Evolutionary conservation across 2,888 invertebrate species (phyloP).

Genomic region (Euspilapteryx auroguttella): DNA sequence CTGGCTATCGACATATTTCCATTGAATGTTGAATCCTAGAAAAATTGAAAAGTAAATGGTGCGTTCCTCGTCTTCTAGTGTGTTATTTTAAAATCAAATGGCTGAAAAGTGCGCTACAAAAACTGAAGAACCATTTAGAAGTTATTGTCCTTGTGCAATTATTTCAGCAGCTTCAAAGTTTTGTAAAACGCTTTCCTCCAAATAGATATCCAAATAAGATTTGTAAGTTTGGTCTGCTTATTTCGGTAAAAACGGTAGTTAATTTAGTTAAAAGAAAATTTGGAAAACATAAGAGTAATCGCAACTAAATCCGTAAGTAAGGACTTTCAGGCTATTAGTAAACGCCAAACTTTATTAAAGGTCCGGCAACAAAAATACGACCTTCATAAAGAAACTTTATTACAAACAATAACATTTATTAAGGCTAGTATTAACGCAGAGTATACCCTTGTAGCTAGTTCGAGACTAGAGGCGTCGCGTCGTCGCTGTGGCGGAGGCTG

Average conservation of each 20-base stretch:
- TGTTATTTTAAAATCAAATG: no score
- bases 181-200: no score
- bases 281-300: slow-evolving; percentile 17
- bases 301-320: slow-evolving; percentile 20
- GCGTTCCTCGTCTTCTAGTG: no score
- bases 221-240: slow-evolving; percentile 27
- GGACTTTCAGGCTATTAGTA: slow-evolving; percentile 18
- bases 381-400: slow-evolving; percentile 55
- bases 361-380: slow-evolving; percentile 27
- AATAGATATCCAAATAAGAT: slow-evolving; percentile 37
- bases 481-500: slow-evolving; percentile 19
- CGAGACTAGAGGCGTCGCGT: slow-evolving; percentile 36
- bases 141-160: slow-evolving; percentile 39
- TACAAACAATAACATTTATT: slow-evolving; percentile 58
- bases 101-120: no score
- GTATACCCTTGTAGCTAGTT: slow-evolving; percentile 48
- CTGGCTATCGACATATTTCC: no score
- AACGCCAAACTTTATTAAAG: slow-evolving; percentile 43
- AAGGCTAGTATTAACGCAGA: no score
- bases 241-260: no score
- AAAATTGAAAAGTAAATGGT: no score
- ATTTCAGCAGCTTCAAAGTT: slow-evolving; percentile 32
- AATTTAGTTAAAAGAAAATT: no score
- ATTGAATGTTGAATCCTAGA: no score
- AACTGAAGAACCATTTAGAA: no score